These are phyloP conservation scores for Trichogramma evanescens DNA, from an alignment of 2,888 invertebrate species.

Conservation along the genomic window DNA sequence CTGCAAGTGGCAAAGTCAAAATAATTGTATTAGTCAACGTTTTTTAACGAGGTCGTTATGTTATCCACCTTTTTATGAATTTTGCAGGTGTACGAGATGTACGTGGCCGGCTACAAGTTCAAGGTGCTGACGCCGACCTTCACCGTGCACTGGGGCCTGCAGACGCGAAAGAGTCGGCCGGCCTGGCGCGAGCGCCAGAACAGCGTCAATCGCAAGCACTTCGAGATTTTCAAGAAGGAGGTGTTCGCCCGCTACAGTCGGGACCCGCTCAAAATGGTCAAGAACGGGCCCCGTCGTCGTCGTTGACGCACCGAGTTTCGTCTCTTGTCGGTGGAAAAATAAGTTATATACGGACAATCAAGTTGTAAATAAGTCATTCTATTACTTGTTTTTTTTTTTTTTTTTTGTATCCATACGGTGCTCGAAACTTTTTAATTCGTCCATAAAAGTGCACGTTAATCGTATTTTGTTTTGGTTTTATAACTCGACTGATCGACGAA, in stretches of 20 bases:
- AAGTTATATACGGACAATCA: too few relatives aligned
- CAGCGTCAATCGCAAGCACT: conserved; percentile 70
- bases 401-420: too few relatives aligned
- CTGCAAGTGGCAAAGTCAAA: too few relatives aligned
- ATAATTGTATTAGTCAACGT: too few relatives aligned
- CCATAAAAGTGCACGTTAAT: too few relatives aligned
- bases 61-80: background rate
- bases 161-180: conserved; percentile 69
- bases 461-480: too few relatives aligned
- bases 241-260: conserved; percentile 69
- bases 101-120: conserved; percentile 80
- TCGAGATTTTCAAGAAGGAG: conserved; percentile 77
- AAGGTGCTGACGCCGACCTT: conserved; percentile 81
- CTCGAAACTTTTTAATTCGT: too few relatives aligned
- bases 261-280: conserved; percentile 56
- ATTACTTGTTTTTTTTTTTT: too few relatives aligned
- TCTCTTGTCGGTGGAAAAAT: too few relatives aligned
- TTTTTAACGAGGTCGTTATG: too few relatives aligned
- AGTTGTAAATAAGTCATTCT: too few relatives aligned
- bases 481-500: too few relatives aligned
- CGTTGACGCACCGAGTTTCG: conserved; percentile 23
- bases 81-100: conserved; percentile 85
- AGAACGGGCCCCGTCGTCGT: conserved; percentile 15
- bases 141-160: conserved; percentile 85
- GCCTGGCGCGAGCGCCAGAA: conserved; percentile 85